Percentiles rank a stretch among this genome's conserved stretches.
Evolutionary conservation across 2,797 vertebrate species (phyloP).

Genomic region (Sparus aurata): DNA sequence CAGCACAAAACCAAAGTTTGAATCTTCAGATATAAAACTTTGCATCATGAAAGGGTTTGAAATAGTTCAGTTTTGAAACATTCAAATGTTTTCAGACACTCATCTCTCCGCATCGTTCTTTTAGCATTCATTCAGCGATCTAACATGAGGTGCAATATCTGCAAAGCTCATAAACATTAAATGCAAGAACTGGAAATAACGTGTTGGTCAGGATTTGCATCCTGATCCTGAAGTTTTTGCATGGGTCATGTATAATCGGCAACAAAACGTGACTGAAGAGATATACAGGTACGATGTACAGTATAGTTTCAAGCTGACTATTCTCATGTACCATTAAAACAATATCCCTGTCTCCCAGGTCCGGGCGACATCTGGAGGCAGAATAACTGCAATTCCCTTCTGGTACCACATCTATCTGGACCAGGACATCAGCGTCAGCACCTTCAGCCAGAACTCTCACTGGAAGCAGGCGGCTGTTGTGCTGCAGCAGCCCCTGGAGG

Average conservation of each 20-base stretch:
- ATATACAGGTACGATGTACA: not conserved
- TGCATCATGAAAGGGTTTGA: not conserved
- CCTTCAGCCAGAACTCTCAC: constrained; percentile 90
- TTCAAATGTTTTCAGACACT: not conserved
- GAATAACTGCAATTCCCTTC: constrained; percentile 94
- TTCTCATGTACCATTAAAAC: not conserved
- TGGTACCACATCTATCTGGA: constrained; percentile 96
- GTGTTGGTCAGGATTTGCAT: not conserved
- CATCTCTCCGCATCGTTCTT: not conserved
- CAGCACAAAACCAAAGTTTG: not conserved
- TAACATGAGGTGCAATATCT: not conserved
- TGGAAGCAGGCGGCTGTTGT: constrained; percentile 98
- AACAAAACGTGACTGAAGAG: not conserved
- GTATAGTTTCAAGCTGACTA: not conserved
- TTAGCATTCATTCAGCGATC: not conserved
- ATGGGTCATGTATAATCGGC: not conserved
- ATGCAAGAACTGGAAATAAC: not conserved
- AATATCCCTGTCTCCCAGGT: constrained; percentile 82
- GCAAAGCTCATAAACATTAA: constrained; percentile 4
- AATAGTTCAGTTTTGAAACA: not conserved
- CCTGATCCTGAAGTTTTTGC: no score
- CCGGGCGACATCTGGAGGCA: constrained; percentile 86
- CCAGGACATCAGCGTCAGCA: constrained; percentile 89
- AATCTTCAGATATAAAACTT: not conserved
- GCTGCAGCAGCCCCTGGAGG: constrained; percentile 89